phyloP scores from a whole-genome alignment of 1,140 invertebrate species.

The Octopus sinensis region DNA sequence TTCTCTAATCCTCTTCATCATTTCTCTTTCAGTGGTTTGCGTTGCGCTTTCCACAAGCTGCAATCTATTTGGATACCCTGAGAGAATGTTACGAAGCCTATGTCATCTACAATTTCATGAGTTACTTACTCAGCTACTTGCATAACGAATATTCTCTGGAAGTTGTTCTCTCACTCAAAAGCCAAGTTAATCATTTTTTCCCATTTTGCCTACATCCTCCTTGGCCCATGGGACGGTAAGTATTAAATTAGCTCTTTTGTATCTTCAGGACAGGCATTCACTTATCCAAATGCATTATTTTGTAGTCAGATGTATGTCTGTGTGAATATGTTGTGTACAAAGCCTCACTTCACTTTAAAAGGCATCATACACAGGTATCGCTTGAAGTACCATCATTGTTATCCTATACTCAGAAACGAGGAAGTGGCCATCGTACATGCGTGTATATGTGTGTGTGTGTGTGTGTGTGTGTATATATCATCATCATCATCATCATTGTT shows the following conservation, averaged over 20 bases:
- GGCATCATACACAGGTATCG: no score
- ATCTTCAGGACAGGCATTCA: no score
- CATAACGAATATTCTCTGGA: constrained; percentile 71
- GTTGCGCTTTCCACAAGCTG: constrained; percentile 70
- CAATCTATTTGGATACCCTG: constrained; percentile 87
- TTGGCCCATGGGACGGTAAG: constrained; percentile 81
- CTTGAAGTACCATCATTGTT: no score
- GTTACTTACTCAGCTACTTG: constrained; percentile 86
- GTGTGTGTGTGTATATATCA: no score
- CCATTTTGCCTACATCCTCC: constrained; percentile 65
- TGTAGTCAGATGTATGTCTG: no score
- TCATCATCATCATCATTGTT: no score
- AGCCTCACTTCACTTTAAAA: neutral
- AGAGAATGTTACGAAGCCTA: constrained; percentile 93
- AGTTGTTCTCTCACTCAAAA: constrained; percentile 76
- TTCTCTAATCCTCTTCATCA: neutral
- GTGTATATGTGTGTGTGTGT: no score
- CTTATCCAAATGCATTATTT: no score
- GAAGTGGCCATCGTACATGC: no score
- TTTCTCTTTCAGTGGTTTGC: constrained; percentile 64
- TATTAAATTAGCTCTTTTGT: no score
- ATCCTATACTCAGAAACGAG: no score
- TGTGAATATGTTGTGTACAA: neutral
- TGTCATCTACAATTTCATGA: constrained; percentile 98
- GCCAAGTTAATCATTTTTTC: constrained; percentile 62